Conservation (phyloP, 2,797 vertebrate species). For the Cossypha niveicapilla region DNA sequence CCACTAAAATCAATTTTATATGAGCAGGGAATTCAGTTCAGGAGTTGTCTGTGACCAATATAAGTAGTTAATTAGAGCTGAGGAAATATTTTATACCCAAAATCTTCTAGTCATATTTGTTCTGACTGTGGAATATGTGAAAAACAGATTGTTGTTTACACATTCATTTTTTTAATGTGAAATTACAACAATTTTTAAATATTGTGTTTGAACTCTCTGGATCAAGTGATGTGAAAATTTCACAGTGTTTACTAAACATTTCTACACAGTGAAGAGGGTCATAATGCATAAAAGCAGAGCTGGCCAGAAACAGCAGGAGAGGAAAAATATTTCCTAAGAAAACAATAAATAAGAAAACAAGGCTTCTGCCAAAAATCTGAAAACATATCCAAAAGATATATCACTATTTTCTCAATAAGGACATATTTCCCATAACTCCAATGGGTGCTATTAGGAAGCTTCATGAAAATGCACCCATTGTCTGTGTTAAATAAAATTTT, state of each 20-base stretch:
- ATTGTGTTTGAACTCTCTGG: background rate
- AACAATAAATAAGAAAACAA: background rate
- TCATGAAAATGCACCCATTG: background rate
- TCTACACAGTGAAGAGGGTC: background rate
- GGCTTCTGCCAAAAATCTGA: background rate
- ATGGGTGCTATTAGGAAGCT: background rate
- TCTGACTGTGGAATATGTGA: background rate
- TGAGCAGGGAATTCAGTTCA: background rate
- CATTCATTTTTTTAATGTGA: background rate
- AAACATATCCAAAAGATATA: background rate
- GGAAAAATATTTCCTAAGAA: background rate
- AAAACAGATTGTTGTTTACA: background rate
- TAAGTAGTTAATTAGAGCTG: constrained; percentile 48
- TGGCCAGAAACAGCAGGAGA: constrained; percentile 30
- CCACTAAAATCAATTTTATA: background rate
- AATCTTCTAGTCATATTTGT: background rate
- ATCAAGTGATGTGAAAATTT: background rate
- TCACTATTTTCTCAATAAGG: background rate
- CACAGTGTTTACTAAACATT: background rate
- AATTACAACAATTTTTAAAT: background rate
- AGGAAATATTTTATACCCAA: constrained; percentile 34
- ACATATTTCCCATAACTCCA: background rate
- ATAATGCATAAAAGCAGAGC: background rate
- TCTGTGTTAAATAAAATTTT: background rate
- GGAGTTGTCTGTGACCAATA: background rate